A percentile compares a stretch with the other conserved stretches of the same genome.
Conservation (phyloP, 2,888 invertebrate genomes). For the Athalia cordata region DNA sequence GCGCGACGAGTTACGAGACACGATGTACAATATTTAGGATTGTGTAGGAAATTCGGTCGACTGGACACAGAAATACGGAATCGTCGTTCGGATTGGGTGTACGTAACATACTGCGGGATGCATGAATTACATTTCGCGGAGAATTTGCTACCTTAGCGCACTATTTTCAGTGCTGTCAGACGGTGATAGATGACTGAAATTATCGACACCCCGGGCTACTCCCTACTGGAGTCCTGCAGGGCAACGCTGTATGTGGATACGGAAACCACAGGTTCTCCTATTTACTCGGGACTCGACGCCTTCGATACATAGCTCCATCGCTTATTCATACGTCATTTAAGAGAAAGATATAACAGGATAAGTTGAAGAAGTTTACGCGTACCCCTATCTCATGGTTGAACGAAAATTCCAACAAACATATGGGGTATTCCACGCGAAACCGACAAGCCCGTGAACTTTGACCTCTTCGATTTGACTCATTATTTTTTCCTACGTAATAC, state of each 20-base stretch:
- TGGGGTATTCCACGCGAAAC: too few relatives aligned
- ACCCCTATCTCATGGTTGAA: too few relatives aligned
- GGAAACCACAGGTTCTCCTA: not conserved
- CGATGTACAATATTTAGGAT: too few relatives aligned
- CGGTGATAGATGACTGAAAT: conserved; percentile 65
- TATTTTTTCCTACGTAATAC: too few relatives aligned
- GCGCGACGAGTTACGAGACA: too few relatives aligned
- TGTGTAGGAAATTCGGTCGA: too few relatives aligned
- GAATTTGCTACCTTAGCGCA: conserved; percentile 36
- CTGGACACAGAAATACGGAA: not conserved
- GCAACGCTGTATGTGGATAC: not conserved
- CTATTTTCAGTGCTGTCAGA: conserved; percentile 56
- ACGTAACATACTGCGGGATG: conserved; percentile 15
- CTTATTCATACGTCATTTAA: conserved; percentile 33
- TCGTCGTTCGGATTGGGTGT: not conserved
- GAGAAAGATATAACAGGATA: conserved; percentile 6
- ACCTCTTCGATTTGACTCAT: too few relatives aligned
- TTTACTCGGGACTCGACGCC: conserved; percentile 15
- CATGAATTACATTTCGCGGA: conserved; percentile 27
- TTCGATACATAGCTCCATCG: conserved; percentile 22
- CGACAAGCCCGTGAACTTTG: too few relatives aligned
- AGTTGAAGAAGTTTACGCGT: too few relatives aligned
- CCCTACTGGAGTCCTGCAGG: not conserved
- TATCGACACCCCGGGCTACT: conserved; percentile 56
- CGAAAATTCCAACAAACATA: too few relatives aligned